Evolutionary conservation across 2,113 vertebrate species (phyloP), one percentile per base, ranked within the genome.

Genomic region (Seriola aureovittata): DNA sequence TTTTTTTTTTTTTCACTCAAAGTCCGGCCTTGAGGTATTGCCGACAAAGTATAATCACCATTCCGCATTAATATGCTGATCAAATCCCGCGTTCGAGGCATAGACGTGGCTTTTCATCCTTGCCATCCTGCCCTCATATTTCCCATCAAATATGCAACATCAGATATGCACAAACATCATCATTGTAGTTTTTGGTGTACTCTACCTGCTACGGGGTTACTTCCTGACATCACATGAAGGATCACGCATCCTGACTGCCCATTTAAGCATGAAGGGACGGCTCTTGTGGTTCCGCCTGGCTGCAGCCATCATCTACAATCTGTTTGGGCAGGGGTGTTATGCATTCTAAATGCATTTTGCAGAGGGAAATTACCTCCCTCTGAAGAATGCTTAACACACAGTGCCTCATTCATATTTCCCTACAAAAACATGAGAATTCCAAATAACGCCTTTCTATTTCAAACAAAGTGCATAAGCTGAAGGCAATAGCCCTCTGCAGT

Each of bases 11-110:
- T 58, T 71, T 78, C 84, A 82, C 92, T 90, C 88, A 82, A 79
- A 69, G 74, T 78, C 83, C 72, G 38, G 88, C 86, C 90, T 91
- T 91, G 86, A 92, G 85, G 75, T 92, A 78, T 68, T 67, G 81
- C 81, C 65, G 79, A 83, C 78, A 67, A 86, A 89, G 80, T 85
- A 82, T 89, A 88, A 92, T 92, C 88, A 85, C 85, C 74, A 76
- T 66, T 85, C 77, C 44, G 63, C 75, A 91, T 92, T 91, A 90
- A 91, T 92, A 91, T 93, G 91, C 88, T 87, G 89, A 92, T 93
- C 77, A 84, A 86, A 90, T 89, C 52, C 85, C 11, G 59, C 50
- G 75, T 91, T 90, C 50, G 78, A 68, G 86, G 88, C 89, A 66
- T 8, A 81, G 88, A 84, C 25, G 0, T 71, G 80, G 71, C 81